A percentile compares a stretch with the other conserved stretches of the same genome.
These are phyloP conservation scores for Columba guinea DNA, from an alignment of 2,797 vertebrate species.

Conservation along the genomic window DNA sequence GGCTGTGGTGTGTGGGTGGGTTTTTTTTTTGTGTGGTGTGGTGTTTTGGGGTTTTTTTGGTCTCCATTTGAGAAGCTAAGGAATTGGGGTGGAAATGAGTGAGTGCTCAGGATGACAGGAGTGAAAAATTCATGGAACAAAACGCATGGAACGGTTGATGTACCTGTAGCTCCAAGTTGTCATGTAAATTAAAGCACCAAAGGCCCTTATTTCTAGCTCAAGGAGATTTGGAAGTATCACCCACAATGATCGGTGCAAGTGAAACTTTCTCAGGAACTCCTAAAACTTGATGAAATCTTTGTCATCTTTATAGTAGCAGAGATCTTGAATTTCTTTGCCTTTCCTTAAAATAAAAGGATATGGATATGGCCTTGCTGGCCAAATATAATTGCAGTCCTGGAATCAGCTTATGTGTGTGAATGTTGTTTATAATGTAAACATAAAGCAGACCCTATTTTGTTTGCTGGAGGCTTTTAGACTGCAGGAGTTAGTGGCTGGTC, in stretches of 20 bases:
- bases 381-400: background rate
- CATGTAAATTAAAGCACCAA: background rate
- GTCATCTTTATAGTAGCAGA: background rate
- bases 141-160: background rate
- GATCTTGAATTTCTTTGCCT: background rate
- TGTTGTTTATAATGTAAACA: constrained; percentile 28
- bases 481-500: background rate
- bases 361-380: background rate
- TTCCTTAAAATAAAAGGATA: background rate
- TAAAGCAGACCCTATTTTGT: background rate
- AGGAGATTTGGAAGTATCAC: background rate
- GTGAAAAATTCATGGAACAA: background rate
- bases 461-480: background rate
- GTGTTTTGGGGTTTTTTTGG: background rate
- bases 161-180: background rate
- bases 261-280: background rate
- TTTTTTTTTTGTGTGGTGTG: too few species aligned
- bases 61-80: background rate
- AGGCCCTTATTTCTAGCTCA: background rate
- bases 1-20: background rate
- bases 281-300: background rate
- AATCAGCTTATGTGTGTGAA: background rate
- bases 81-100: background rate
- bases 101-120: background rate
- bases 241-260: background rate